Evolutionary conservation across 2,888 invertebrate genomes (phyloP).

Genomic region (Phoronis australis): DNA sequence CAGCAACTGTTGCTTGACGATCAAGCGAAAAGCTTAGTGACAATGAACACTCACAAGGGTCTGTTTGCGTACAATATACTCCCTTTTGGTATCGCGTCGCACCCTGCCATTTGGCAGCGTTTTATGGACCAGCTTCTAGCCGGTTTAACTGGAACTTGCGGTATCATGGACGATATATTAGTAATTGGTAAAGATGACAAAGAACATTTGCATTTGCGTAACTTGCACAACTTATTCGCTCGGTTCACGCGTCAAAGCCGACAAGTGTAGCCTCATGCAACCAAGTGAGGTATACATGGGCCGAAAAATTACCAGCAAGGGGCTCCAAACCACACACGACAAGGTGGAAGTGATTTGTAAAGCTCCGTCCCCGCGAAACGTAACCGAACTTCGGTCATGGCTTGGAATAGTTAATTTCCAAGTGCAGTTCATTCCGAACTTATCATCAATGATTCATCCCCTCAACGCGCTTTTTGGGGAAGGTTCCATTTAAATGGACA

Average conservation of each 20-base stretch:
- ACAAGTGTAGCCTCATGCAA: constrained; percentile 2
- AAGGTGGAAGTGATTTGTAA: constrained; percentile 14
- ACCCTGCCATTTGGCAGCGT: constrained; percentile 42
- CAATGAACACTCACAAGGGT: constrained; percentile 1
- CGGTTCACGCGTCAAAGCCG: constrained; percentile 1
- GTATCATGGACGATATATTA: constrained; percentile 19
- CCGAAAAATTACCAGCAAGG: constrained; percentile 1
- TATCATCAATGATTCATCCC: constrained; percentile 7
- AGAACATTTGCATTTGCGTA: constrained; percentile 5
- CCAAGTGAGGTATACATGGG: constrained; percentile 6
- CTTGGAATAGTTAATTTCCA: constrained; percentile 15
- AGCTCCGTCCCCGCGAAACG: constrained; percentile 7
- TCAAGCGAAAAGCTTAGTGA: neutral
- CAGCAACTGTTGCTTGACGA: neutral
- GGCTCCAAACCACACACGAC: constrained; percentile 4
- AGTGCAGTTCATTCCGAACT: constrained; percentile 6
- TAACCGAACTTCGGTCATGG: constrained; percentile 6
- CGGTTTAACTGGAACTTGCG: constrained; percentile 9
- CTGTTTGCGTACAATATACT: constrained; percentile 10
- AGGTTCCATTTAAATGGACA: constrained; percentile 5
- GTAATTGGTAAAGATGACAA: constrained; percentile 4
- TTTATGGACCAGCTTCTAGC: constrained; percentile 37
- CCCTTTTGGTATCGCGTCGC: constrained; percentile 27
- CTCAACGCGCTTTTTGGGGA: constrained; percentile 6
- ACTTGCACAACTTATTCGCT: constrained; percentile 4